Evolutionary conservation across 1,140 invertebrate genomes (phyloP).

Genomic region (Periplaneta americana): DNA sequence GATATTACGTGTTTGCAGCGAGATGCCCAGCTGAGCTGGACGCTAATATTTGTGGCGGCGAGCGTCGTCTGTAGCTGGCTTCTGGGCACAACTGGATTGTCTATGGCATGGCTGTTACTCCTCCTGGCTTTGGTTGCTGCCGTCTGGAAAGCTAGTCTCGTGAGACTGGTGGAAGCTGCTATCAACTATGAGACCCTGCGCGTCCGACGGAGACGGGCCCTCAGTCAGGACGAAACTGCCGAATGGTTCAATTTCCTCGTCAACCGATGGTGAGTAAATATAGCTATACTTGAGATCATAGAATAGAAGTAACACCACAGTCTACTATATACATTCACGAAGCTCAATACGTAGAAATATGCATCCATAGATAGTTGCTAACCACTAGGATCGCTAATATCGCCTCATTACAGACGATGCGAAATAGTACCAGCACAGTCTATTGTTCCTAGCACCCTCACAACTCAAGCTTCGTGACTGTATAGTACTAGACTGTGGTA

Average conservation of each 20-base stretch:
- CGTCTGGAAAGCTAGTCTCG: slow-evolving; percentile 31
- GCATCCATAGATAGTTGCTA: too few species aligned
- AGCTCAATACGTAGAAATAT: too few species aligned
- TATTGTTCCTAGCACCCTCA: too few species aligned
- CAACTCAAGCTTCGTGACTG: too few species aligned
- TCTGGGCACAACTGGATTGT: slow-evolving; percentile 33
- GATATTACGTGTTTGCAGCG: background rate
- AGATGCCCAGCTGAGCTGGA: background rate
- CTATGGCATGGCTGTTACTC: slow-evolving; percentile 36
- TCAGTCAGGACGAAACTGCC: slow-evolving; percentile 44
- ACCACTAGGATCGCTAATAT: too few species aligned
- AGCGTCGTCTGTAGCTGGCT: slow-evolving; percentile 32
- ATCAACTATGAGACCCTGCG: slow-evolving; percentile 36
- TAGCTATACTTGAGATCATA: too few species aligned
- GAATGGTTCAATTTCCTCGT: slow-evolving; percentile 50
- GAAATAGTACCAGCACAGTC: too few species aligned
- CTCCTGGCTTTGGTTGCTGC: slow-evolving; percentile 28
- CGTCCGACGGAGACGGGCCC: slow-evolving; percentile 40
- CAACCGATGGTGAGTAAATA: slow-evolving; percentile 42
- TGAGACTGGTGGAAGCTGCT: slow-evolving; percentile 30
- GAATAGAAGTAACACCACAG: too few species aligned
- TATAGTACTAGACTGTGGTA: too few species aligned
- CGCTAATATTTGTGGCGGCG: slow-evolving; percentile 21
- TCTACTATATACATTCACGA: too few species aligned
- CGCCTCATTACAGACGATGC: too few species aligned